Evolutionary conservation across 1,140 invertebrate genomes (phyloP), one percentile per base, ranked within the genome.

Genomic region (Drosophila micromelanica): DNA sequence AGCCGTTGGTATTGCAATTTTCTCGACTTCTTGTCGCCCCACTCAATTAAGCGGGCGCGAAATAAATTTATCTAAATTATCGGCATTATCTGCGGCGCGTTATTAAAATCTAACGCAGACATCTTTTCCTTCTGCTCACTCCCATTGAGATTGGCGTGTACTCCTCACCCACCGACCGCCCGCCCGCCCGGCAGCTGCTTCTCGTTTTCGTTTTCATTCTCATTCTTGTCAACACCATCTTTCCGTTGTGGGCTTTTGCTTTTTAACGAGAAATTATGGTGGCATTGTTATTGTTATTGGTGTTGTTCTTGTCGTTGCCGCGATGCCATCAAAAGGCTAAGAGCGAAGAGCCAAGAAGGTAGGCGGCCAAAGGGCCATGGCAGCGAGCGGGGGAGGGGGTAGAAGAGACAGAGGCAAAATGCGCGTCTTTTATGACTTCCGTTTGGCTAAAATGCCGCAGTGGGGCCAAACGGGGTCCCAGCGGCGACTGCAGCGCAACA

Each of bases 41-140:
- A 80, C 65, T 72, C 78, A 89, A 89, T 87, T 87, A 87, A 85
- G 68, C 68, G 72, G 60, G 78, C 73, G 72, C 62, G 55, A 76
- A 86, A 87, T 76, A 71, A 82, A 87, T 87, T 87, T 87, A 87
- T 87, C 82, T 82, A 87, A 87, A 87, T 87, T 87, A 89, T 87
- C 69, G 78, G 75, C 80, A 70, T 89, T 89, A 87, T 86, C 80
- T 63, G 27, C 42, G 42, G 17, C 40, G 59, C 51, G 56, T 73
- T 76, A 81, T 81, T 81, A 81, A 80, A 82, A 82, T 82, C 78
- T 71, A 69, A 80, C 69, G 65, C 78, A 68, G 70, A 60, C 70
- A 59, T 45, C 59, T 51, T 46, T 46, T 35, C 13, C 23, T 56
- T 12, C 17, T 12, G 30, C 51, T 37, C 51, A 37, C 35, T n/a